Conservation (phyloP, 2,797 vertebrate genomes). For the Pantherophis vulpinus region DNA sequence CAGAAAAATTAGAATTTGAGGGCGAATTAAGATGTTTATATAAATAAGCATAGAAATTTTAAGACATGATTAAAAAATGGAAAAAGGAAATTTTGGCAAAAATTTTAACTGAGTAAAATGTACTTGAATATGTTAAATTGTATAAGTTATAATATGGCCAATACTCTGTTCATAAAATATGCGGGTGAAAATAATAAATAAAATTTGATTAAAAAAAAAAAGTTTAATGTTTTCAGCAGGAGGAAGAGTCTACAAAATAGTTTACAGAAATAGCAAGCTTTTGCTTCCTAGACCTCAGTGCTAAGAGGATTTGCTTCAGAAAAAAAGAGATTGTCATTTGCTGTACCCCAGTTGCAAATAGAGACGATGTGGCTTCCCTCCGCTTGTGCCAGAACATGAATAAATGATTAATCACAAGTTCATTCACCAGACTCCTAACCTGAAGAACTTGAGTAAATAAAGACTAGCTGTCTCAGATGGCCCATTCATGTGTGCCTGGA, state of each 20-base stretch:
- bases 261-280: background rate
- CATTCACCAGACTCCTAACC: background rate
- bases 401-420: background rate
- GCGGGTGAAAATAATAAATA: no score
- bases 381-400: no score
- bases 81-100: no score
- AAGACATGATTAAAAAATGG: no score
- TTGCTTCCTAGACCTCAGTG: background rate
- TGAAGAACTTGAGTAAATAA: background rate
- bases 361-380: background rate
- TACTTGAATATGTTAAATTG: no score
- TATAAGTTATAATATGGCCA: no score
- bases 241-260: background rate
- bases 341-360: background rate
- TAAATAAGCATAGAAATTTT: no score
- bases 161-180: no score
- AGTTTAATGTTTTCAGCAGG: background rate
- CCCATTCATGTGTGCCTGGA: background rate
- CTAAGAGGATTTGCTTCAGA: background rate
- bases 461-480: background rate
- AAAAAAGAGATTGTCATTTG: background rate
- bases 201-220: no score
- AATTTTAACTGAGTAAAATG: no score
- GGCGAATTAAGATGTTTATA: no score
- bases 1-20: no score